Conservation (phyloP, 2,888 invertebrate species). For the Melieria omissa region DNA sequence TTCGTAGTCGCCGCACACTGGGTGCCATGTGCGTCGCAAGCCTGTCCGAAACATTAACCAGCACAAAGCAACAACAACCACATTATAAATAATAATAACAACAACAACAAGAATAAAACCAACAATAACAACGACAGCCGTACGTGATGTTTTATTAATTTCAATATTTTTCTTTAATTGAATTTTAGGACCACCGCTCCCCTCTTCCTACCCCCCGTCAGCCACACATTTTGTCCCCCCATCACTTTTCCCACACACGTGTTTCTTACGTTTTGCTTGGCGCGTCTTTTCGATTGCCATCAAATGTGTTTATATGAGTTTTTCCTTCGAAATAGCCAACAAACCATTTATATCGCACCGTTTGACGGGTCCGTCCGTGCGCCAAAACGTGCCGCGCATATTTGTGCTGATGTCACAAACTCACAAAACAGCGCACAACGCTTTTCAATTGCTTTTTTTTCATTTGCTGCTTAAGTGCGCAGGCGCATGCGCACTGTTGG, state of each 20-base stretch:
- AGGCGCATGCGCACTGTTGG: no score
- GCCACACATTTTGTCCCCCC: background rate
- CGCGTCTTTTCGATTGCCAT: no score
- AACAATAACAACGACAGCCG: background rate
- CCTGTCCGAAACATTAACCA: background rate
- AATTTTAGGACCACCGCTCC: background rate
- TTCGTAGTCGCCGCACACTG: no score
- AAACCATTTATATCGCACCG: background rate
- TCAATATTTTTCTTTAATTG: conserved; percentile 16
- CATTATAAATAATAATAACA: conserved; percentile 10
- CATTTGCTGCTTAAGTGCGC: no score
- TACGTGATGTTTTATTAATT: conserved; percentile 28
- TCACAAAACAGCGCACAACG: background rate
- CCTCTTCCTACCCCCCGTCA: background rate
- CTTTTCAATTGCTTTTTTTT: no score
- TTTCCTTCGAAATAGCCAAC: background rate
- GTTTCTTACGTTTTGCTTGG: no score
- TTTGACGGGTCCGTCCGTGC: conserved; percentile 1
- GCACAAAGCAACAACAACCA: background rate
- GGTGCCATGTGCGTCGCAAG: no score
- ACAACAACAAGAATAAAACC: background rate
- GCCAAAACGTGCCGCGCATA: conserved; percentile 17
- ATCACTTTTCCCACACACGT: no score
- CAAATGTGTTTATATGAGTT: background rate
- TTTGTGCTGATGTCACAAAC: conserved; percentile 26